Conservation (phyloP, 2,113 vertebrate species). For the Amblyopsis rosae region DNA sequence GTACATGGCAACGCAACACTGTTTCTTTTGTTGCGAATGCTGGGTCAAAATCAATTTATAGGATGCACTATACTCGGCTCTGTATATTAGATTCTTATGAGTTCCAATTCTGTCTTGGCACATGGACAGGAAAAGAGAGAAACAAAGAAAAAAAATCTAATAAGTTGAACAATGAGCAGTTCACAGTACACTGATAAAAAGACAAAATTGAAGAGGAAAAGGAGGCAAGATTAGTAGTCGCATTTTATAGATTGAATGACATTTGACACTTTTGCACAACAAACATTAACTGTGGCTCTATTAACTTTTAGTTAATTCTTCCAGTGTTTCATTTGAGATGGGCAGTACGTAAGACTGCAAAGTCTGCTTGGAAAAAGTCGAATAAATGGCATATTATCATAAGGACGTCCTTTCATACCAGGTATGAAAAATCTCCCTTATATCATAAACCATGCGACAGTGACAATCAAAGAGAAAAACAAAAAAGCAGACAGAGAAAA, state of each 20-base stretch:
- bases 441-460: slow-evolving; percentile 18
- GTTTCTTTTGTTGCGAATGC: slow-evolving; percentile 87
- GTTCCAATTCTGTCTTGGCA: slow-evolving; percentile 38
- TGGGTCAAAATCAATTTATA: slow-evolving; percentile 72
- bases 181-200: slow-evolving; percentile 38
- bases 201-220: slow-evolving; percentile 20
- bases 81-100: slow-evolving; percentile 52
- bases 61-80: slow-evolving; percentile 54
- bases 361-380: no score
- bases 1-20: slow-evolving; percentile 87
- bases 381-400: neutral
- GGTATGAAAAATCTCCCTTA: neutral
- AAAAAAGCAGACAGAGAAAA: no score
- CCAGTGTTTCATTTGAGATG: no score
- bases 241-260: slow-evolving; percentile 47
- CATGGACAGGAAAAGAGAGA: slow-evolving; percentile 22
- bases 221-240: slow-evolving; percentile 41
- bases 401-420: slow-evolving; percentile 3
- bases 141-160: slow-evolving; percentile 23
- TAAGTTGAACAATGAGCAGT: slow-evolving; percentile 44
- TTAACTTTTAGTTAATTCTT: slow-evolving; percentile 10
- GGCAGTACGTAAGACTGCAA: no score
- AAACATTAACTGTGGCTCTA: slow-evolving; percentile 13
- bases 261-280: slow-evolving; percentile 40
- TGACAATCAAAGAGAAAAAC: neutral